phyloP scores from a whole-genome alignment of 2,797 vertebrate species.

The Chlorospingus flavigularis region DNA sequence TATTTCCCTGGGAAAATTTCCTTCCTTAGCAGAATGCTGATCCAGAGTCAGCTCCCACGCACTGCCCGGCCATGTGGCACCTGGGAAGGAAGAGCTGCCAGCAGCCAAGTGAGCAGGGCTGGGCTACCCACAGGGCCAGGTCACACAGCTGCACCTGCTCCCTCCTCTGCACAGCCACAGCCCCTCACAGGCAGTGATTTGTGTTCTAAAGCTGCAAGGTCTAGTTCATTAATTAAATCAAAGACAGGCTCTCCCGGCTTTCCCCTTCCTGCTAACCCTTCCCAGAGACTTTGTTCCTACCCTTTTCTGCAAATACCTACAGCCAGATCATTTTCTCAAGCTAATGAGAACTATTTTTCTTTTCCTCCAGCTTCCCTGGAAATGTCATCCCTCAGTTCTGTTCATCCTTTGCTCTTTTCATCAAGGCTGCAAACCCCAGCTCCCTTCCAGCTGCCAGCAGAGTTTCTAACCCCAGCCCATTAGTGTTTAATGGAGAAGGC shows the following conservation, averaged over 20 bases:
- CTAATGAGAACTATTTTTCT: background rate
- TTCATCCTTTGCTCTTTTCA: constrained; percentile 11
- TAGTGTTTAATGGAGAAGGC: background rate
- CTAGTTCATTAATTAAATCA: constrained; percentile 3
- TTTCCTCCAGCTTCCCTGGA: background rate
- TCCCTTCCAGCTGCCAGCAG: background rate
- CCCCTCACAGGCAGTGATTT: background rate
- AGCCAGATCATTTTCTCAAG: background rate
- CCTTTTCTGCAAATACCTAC: background rate
- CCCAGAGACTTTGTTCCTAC: background rate
- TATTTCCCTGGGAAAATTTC: background rate
- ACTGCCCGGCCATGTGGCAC: background rate
- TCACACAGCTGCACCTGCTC: background rate
- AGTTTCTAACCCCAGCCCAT: background rate
- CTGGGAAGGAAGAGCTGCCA: background rate
- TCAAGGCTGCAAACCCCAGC: background rate
- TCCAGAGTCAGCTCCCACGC: background rate
- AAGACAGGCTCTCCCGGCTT: background rate
- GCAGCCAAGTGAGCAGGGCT: background rate
- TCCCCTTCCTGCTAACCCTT: background rate
- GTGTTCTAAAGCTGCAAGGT: background rate
- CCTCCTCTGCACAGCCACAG: background rate
- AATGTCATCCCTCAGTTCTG: background rate
- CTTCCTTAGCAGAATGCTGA: background rate
- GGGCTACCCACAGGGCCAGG: background rate